These are phyloP conservation scores for Sakesphorus luctuosus DNA, from an alignment of 2,113 vertebrate genomes.

Conservation along the genomic window DNA sequence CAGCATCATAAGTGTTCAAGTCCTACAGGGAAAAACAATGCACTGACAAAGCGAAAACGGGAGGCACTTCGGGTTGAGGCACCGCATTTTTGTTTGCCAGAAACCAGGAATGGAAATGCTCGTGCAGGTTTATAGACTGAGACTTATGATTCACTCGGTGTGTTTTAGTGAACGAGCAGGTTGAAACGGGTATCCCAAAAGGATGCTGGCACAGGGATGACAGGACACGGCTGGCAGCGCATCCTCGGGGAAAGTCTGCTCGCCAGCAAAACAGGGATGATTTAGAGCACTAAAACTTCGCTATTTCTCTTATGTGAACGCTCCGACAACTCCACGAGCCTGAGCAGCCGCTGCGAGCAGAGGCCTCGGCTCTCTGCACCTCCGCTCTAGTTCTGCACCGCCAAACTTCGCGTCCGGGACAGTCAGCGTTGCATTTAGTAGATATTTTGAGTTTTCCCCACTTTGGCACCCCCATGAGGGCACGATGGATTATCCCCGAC, in stretches of 20 bases:
- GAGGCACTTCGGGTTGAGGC: not conserved
- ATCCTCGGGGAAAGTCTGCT: not conserved
- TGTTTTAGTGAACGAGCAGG: not conserved
- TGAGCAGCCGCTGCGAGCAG: not conserved
- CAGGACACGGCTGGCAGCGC: accelerated
- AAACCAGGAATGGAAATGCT: not conserved
- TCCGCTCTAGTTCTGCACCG: not conserved
- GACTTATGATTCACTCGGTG: not conserved
- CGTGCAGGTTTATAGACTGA: not conserved
- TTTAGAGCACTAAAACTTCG: not conserved
- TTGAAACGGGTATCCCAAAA: not conserved
- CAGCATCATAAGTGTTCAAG: not conserved
- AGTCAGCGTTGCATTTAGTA: accelerated
- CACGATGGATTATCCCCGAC: accelerated
- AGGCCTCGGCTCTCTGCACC: not conserved
- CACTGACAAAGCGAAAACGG: not conserved
- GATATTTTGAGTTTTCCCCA: not conserved
- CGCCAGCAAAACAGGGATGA: not conserved
- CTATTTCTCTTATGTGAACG: accelerated
- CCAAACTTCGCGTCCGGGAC: not conserved
- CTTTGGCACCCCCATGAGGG: not conserved
- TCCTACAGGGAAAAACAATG: accelerated
- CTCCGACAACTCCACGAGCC: not conserved
- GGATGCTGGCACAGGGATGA: not conserved
- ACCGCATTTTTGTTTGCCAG: not conserved